Conservation (phyloP, 2,888 invertebrate genomes). For the Ormyrus labotus region DNA sequence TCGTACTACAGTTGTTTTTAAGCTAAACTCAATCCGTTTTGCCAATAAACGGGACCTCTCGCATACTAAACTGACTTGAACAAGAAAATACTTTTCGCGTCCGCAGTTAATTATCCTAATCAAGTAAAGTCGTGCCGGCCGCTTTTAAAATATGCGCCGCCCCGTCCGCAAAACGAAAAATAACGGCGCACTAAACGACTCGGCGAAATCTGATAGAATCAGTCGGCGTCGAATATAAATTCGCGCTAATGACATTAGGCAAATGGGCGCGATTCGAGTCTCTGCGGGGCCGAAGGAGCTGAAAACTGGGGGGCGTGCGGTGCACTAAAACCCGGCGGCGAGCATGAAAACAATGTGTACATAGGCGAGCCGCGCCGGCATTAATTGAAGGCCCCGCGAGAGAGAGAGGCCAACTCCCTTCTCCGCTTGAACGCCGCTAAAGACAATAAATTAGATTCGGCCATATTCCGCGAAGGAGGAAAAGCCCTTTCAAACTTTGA, state of each 20-base stretch:
- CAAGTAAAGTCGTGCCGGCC: too few species aligned
- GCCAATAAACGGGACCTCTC: too few species aligned
- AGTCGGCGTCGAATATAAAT: constrained; percentile 20
- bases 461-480: constrained; percentile 42
- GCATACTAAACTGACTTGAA: too few species aligned
- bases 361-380: not conserved
- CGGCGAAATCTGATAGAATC: constrained; percentile 17
- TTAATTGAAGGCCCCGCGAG: constrained; percentile 26
- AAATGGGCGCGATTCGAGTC: not conserved
- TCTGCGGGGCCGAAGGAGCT: not conserved
- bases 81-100: too few species aligned
- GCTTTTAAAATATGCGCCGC: too few species aligned
- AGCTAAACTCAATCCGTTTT: too few species aligned
- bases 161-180: not conserved
- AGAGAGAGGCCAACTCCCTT: not conserved
- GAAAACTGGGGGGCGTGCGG: not conserved
- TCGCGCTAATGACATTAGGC: constrained; percentile 42
- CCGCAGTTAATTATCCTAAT: too few species aligned
- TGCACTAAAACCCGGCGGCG: not conserved
- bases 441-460: constrained; percentile 61
- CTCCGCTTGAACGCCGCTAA: constrained; percentile 34
- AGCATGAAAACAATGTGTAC: constrained; percentile 26
- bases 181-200: constrained; percentile 1
- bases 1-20: too few species aligned
- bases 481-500: constrained; percentile 61